Percentiles rank a stretch among this genome's conserved stretches.
Evolutionary conservation across 2,113 vertebrate genomes (phyloP).

Genomic region (Barbus barbus): DNA sequence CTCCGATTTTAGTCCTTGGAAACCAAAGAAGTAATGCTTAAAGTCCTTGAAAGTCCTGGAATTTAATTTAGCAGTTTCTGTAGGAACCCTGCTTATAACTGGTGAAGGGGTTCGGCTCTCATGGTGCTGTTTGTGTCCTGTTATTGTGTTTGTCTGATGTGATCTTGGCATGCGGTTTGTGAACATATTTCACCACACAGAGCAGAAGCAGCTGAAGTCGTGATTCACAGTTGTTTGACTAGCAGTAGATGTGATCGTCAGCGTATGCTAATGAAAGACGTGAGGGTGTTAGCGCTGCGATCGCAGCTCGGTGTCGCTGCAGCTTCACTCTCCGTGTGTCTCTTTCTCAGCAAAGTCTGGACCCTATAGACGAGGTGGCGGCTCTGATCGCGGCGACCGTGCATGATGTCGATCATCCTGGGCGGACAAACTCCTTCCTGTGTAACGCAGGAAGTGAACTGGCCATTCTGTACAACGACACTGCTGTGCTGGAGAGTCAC

Average conservation of each 20-base stretch:
- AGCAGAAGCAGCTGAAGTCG: conserved; percentile 80
- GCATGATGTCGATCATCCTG: conserved; percentile 95
- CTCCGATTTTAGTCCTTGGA: too few species aligned
- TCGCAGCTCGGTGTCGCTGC: too few species aligned
- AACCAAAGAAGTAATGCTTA: too few species aligned
- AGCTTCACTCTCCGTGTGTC: background rate
- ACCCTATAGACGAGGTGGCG: conserved; percentile 88
- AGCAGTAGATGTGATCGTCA: background rate
- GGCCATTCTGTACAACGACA: conserved; percentile 94
- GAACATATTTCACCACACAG: conserved; percentile 66
- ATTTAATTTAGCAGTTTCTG: too few species aligned
- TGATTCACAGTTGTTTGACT: too few species aligned
- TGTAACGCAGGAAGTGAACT: conserved; percentile 93
- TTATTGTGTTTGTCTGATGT: background rate
- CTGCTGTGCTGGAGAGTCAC: conserved; percentile 92
- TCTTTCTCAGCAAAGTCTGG: conserved; percentile 86
- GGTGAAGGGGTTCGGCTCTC: too few species aligned
- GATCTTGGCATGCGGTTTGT: conserved; percentile 76
- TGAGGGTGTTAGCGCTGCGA: background rate
- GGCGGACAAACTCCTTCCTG: conserved; percentile 94
- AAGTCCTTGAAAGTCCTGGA: too few species aligned
- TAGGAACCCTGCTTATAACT: too few species aligned
- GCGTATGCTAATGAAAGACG: background rate
- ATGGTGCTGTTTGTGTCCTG: too few species aligned
- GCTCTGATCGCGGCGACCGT: conserved; percentile 93